Evolutionary conservation across 2,888 invertebrate species (phyloP), one percentile per base, ranked within the genome.

Genomic region (Caenorhabditis sp.): DNA sequence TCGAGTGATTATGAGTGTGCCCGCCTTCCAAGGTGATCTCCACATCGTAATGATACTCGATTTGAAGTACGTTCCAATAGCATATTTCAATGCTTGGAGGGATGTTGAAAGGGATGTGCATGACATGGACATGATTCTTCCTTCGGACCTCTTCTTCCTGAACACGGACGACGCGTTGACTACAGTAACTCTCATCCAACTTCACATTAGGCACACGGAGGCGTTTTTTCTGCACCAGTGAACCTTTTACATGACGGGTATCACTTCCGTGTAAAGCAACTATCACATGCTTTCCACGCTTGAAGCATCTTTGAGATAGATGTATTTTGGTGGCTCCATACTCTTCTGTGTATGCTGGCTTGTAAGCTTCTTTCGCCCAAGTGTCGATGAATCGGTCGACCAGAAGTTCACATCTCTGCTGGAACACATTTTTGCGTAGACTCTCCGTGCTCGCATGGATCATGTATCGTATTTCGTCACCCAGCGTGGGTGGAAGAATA

Each of bases 371-470:
- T 51, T 88, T 88, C 1, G 86, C 87, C 88, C 88, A 88, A 5
- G 89, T 89, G 64, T 89, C 89, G 10, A 87, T 86, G 61, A 86
- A 87, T 41, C 89, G 84, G 73, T 88, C 88, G 2, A 89, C 86
- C 6, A 85, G 64, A 26, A 88, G 63, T 12, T 86, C 86, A 31
- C 70, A 75, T 59, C 84, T 69, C 35, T 66, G 26, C 35, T 72
- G 74, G 26, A 84, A 83, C 19, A 70, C 35, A 54, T 87, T 87
- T 19, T 74, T 80, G 47, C 83, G 49, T 28, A 85, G 66, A 16
- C 80, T 80, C 10, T 75, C 84, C 19, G 80, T 82, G 22, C 82
- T 72, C 5, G 84, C 86, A 1, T 81, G 84, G 24, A 85, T 76
- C 16, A 68, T 68, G 63, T 87, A 87, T 28, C 84, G 80, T 19